Evolutionary conservation across 2,888 invertebrate species (phyloP).

Genomic region (Nymphalis polychloros): DNA sequence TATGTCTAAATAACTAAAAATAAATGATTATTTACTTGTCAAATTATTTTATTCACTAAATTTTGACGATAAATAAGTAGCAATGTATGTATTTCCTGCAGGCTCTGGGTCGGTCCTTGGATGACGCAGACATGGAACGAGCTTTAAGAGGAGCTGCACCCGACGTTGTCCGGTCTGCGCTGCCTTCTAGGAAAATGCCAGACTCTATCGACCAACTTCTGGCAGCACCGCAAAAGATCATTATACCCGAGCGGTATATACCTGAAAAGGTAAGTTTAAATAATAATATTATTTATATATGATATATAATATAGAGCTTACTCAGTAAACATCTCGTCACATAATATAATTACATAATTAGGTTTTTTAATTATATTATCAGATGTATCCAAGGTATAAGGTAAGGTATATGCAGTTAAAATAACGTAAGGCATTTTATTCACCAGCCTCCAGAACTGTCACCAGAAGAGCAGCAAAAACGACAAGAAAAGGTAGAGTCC

Average conservation of each 20-base stretch:
- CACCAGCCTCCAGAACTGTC: slow-evolving; percentile 88
- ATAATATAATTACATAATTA: too few species aligned
- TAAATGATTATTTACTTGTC: too few species aligned
- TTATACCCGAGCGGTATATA: slow-evolving; percentile 95
- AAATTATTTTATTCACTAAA: too few species aligned
- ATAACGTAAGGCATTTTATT: slow-evolving; percentile 2
- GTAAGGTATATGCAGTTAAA: not conserved
- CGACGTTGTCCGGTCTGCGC: slow-evolving; percentile 92
- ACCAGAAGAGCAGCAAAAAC: slow-evolving; percentile 91
- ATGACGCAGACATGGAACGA: slow-evolving; percentile 93
- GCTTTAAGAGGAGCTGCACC: slow-evolving; percentile 89
- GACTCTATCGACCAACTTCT: slow-evolving; percentile 93
- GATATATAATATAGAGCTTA: too few species aligned
- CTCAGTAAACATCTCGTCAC: too few species aligned
- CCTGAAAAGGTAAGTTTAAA: slow-evolving; percentile 87
- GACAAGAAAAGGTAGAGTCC: slow-evolving; percentile 93
- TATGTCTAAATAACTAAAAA: too few species aligned
- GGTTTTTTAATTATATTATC: too few species aligned
- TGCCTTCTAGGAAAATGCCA: slow-evolving; percentile 84
- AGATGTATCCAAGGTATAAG: too few species aligned
- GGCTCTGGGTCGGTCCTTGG: slow-evolving; percentile 85
- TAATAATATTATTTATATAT: not conserved
- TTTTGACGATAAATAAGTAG: too few species aligned
- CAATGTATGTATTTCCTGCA: slow-evolving; percentile 33
- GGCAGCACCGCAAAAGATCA: slow-evolving; percentile 93